Conservation (phyloP, 2,113 vertebrate species). For the Leptocoma aspasia region DNA sequence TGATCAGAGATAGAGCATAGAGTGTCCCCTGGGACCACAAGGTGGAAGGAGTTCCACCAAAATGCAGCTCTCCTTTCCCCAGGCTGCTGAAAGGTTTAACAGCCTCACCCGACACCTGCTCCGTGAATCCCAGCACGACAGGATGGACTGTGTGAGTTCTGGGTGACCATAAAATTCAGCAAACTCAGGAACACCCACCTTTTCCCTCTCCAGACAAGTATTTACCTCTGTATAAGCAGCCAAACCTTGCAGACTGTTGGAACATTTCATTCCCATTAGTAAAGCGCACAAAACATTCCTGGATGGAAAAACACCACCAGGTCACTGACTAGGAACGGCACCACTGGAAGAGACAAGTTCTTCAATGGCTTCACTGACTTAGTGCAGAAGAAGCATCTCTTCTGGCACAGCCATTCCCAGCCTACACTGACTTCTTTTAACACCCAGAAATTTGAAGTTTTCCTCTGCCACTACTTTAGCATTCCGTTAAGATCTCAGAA, state of each 20-base stretch:
- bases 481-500: background rate
- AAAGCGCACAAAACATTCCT: background rate
- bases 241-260: background rate
- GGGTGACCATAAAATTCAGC: background rate
- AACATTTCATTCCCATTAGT: background rate
- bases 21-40: background rate
- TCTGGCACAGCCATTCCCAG: background rate
- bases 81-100: background rate
- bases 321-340: background rate
- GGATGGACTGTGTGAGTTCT: background rate
- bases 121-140: background rate
- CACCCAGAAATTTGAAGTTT: background rate
- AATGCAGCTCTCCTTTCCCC: accelerated
- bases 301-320: background rate
- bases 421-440: background rate
- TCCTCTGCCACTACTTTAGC: background rate
- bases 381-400: background rate
- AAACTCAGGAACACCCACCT: background rate
- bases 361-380: background rate
- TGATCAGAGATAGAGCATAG: background rate
- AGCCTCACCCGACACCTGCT: background rate
- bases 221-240: background rate
- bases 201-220: background rate
- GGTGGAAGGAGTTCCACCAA: background rate
- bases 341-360: background rate